These are phyloP conservation scores for Ochlodes sylvanus DNA, from an alignment of 2,888 invertebrate species.

Conservation along the genomic window DNA sequence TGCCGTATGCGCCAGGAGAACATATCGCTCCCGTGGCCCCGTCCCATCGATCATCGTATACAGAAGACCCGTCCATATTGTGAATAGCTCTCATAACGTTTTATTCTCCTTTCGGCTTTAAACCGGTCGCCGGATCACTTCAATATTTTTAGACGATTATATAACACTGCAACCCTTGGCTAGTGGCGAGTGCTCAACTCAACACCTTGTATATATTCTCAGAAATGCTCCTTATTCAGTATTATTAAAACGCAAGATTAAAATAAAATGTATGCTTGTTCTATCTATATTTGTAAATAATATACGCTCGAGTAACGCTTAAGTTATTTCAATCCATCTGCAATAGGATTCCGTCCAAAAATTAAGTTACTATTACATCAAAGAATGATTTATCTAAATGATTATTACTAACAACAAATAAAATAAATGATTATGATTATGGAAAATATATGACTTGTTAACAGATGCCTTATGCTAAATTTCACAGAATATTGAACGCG, in stretches of 20 bases:
- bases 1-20: neutral
- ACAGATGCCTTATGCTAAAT: slow-evolving; percentile 24
- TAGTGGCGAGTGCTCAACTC: neutral
- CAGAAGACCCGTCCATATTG: slow-evolving; percentile 7
- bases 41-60: neutral
- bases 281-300: slow-evolving; percentile 36
- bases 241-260: slow-evolving; percentile 6
- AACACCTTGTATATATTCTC: slow-evolving; percentile 17
- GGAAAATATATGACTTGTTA: slow-evolving; percentile 22
- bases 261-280: slow-evolving; percentile 23
- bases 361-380: slow-evolving; percentile 58
- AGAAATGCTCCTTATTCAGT: slow-evolving; percentile 37
- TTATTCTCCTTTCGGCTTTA: slow-evolving; percentile 1
- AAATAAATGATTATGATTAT: slow-evolving; percentile 28
- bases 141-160: slow-evolving; percentile 4
- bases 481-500: slow-evolving; percentile 10
- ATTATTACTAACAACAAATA: slow-evolving; percentile 26
- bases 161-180: neutral
- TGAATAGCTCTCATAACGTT: neutral
- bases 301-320: slow-evolving; percentile 31
- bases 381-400: slow-evolving; percentile 44
- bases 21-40: neutral
- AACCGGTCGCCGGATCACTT: neutral
- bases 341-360: slow-evolving; percentile 72
- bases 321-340: slow-evolving; percentile 41